Evolutionary conservation across 2,113 vertebrate genomes (phyloP).

Genomic region (Clupea harengus): DNA sequence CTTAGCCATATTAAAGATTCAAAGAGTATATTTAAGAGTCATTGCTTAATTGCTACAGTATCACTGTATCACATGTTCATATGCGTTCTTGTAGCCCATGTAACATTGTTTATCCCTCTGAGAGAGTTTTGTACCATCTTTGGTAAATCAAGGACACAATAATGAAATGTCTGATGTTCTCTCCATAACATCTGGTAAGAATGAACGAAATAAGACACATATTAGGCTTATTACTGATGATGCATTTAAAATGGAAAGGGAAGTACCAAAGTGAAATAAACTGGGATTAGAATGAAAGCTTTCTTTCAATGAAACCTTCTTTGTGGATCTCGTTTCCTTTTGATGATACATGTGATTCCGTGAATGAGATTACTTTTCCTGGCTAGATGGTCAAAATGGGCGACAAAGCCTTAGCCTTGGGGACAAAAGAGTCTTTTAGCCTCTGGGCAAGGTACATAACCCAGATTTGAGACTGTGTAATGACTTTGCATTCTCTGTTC

Average conservation of each 20-base stretch:
- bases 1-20: no score
- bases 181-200: background rate
- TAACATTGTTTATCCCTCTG: no score
- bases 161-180: background rate
- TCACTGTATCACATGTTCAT: no score
- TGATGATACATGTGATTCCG: background rate
- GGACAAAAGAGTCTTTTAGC: background rate
- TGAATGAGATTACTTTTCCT: background rate
- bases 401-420: background rate
- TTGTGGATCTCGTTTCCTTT: background rate
- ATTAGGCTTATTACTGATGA: background rate
- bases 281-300: background rate
- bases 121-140: no score
- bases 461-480: background rate
- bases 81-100: no score
- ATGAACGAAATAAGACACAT: background rate
- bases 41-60: no score
- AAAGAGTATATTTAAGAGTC: no score
- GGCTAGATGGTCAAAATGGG: background rate
- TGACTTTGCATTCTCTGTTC: background rate
- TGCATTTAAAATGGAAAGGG: background rate
- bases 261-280: background rate
- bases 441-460: background rate
- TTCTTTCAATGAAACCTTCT: background rate
- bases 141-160: background rate